A percentile compares a stretch with the other conserved stretches of the same genome.
Evolutionary conservation across 1,140 invertebrate species (phyloP).

Genomic region (Solenopsis fugax): DNA sequence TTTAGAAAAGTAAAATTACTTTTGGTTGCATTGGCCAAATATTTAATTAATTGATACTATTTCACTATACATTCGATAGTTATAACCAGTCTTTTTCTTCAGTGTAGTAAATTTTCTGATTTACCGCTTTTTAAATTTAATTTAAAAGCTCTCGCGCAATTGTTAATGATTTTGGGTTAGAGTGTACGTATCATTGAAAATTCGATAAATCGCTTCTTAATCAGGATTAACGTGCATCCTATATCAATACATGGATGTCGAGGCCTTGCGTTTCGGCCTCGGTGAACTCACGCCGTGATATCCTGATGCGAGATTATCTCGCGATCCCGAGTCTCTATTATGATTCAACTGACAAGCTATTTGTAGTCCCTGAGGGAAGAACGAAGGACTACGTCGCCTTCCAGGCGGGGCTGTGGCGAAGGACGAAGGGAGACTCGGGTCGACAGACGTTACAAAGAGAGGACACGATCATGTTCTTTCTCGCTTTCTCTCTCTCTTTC

Average conservation of each 20-base stretch:
- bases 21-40: no score
- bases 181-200: background rate
- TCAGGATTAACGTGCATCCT: conserved; percentile 28
- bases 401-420: conserved; percentile 24
- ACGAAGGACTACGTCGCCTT: conserved; percentile 31
- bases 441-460: conserved; percentile 71
- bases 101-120: background rate
- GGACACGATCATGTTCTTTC: conserved; percentile 46
- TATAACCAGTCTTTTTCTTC: no score
- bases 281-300: conserved; percentile 61
- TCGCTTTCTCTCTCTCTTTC: background rate
- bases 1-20: no score
- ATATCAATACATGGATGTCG: conserved; percentile 19
- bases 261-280: conserved; percentile 51
- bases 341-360: conserved; percentile 83
- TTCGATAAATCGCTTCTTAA: conserved; percentile 35
- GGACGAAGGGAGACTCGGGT: conserved; percentile 29
- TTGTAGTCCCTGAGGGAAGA: conserved; percentile 78
- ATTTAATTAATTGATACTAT: no score
- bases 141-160: background rate
- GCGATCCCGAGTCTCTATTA: conserved; percentile 81
- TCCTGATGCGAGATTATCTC: conserved; percentile 79
- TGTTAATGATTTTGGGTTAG: background rate
- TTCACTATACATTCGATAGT: no score
- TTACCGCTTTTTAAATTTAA: background rate